Conservation (phyloP, 2,113 vertebrate genomes). For the Bubo scandiacus region DNA sequence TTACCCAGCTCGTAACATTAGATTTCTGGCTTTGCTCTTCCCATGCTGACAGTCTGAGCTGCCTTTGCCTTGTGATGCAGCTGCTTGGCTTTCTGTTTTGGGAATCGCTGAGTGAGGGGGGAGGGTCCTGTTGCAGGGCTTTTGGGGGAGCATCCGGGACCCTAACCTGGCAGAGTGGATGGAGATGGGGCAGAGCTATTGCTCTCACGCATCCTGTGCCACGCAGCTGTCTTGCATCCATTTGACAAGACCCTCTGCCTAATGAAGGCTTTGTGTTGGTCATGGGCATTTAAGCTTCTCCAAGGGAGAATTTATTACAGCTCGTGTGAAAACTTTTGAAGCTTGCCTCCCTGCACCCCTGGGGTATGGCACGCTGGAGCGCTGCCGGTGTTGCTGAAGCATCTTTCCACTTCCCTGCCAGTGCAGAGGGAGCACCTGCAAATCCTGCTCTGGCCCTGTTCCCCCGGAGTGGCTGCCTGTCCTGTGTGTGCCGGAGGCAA, state of each 20-base stretch:
- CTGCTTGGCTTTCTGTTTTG: neutral
- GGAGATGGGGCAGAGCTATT: neutral
- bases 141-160: neutral
- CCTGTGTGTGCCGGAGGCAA: rapidly evolving
- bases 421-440: neutral
- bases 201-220: rapidly evolving
- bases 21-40: neutral
- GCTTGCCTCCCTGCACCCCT: neutral
- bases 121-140: neutral
- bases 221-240: rapidly evolving
- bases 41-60: neutral
- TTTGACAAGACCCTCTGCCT: neutral
- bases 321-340: neutral
- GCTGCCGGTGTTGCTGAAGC: neutral
- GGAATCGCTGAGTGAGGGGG: neutral
- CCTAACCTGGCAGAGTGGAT: neutral
- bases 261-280: rapidly evolving
- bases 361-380: rapidly evolving
- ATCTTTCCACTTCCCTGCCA: neutral
- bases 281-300: neutral
- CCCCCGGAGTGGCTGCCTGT: rapidly evolving
- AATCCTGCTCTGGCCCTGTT: rapidly evolving
- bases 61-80: neutral
- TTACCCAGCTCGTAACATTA: neutral
- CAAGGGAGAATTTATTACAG: neutral